Base-by-base conservation (phyloP, 2,113 vertebrate genomes). In the Halichoerus grypus region DNA sequence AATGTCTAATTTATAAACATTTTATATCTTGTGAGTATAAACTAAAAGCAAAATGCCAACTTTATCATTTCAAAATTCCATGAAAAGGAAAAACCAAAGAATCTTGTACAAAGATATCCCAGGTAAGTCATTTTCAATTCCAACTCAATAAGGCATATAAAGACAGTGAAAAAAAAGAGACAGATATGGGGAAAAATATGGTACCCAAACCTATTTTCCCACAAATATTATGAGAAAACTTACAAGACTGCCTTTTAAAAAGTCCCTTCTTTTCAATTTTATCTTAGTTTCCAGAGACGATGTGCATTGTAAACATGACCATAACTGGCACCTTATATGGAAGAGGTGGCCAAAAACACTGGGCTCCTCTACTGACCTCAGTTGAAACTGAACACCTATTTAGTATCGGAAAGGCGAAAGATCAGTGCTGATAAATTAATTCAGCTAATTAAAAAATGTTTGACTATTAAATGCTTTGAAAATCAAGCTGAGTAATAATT, bases 1-100 rank as follows among this genome's bases (percentile, higher is more conserved):
- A 95, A 79, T 33, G 28, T 53, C 39, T 55, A 65, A 79, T 69
- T 90, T 93, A 28, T 71, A 86, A 93, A 91, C 46, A 77, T 77
- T 86, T 82, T 8, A 28, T 79, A 51, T 83, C 26, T 87, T 67
- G 11, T 79, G 36, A 96, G 18, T 51, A 84, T 36, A 92, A 84
- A 77, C 51, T 90, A 49, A 76, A 74, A 95, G 28, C 33, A 79
- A 90, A 88, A 79, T 28, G 31, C 63, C 31, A 88, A 49, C 46
- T 93, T 92, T 42, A 36, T 10, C 6, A 42, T 10, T 65, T 74
- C 2, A 53, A 77, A 91, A 84, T 72, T 94, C 61, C 42, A 12
- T 59, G n/a, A 57, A 79, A 91, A 94, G 26, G 15, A 79, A 53
- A 79, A 80, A n/a, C 3, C 7, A 63, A 79, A 83, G 59, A 46